Evolutionary conservation across 1,140 invertebrate species (phyloP), one percentile per base, ranked within the genome.

Genomic region (Aradophagus sp.): DNA sequence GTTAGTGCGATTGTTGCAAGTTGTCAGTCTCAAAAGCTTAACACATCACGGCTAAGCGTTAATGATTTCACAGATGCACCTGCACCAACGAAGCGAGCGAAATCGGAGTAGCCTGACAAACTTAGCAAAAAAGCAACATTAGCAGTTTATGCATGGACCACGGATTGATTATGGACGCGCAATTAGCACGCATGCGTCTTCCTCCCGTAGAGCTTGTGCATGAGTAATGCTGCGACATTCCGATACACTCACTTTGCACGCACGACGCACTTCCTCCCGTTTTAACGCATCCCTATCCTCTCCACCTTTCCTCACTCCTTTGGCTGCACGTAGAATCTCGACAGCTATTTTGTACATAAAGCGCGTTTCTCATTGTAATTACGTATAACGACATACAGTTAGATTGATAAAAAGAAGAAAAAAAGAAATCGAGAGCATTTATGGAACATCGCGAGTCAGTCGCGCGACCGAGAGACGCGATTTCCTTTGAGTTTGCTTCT

Each of bases 101-200:
- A 76, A 58, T 67, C 34, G 77, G 75, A 78, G 61, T 71, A 68
- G 67, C 59, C 70, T 75, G 58, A 71, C 73, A 63, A n/a, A 75
- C 61, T 70, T 70, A 48, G 59, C 58, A 76, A 45, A 35, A 20
- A 73, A 59, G 14, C 48, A 55, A 16, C 50, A 55, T 44, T 50
- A 29, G 44, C 55, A 47, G 61, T 72, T 68, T 69, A 45, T 79
- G 72, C 77, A 77, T 76, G 71, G 73, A 76, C 50, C 75, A 74
- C 31, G 73, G 61, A 75, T 73, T 74, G 53, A 75, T 69, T 61
- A 36, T 41, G 76, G 77, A 78, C 66, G 47, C 73, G 39, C 55
- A 59, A 77, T 70, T 73, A 65, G 62, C 68, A 70, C 50, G 72
- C 74, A 72, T 73, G 72, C 52, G 74, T 80, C 78, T 80, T 79